phyloP scores from a whole-genome alignment of 1,140 invertebrate species.

The Dinothrombium tinctorium region DNA sequence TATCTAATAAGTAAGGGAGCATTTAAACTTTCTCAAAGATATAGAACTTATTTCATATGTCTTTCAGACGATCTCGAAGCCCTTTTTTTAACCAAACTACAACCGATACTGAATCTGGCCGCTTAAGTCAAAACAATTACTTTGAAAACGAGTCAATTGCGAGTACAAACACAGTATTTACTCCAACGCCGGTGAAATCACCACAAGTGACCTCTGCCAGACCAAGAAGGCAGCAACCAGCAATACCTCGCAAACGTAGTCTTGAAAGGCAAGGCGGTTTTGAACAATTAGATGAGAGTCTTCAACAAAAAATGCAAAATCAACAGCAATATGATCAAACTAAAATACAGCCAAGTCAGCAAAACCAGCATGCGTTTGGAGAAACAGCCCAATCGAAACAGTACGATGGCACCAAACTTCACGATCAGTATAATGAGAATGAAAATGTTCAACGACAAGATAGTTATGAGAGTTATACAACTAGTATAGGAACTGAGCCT shows the following conservation, averaged over 20 bases:
- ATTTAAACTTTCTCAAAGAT: too few relatives aligned
- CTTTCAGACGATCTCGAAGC: not conserved
- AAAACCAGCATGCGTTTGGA: constrained; percentile 17
- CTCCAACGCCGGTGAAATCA: not conserved
- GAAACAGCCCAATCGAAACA: not conserved
- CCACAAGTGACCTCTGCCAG: not conserved
- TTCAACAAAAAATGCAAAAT: constrained; percentile 15
- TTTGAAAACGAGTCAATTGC: not conserved
- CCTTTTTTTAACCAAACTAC: not conserved
- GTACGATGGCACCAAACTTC: constrained; percentile 17
- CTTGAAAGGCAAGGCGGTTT: constrained; percentile 40
- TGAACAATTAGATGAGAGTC: constrained; percentile 34
- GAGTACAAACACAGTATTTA: not conserved
- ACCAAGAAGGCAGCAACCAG: not conserved
- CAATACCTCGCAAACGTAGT: constrained; percentile 36
- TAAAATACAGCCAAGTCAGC: constrained; percentile 19
- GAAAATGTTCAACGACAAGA: constrained; percentile 12
- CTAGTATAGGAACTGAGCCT: constrained; percentile 2
- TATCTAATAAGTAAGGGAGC: too few relatives aligned
- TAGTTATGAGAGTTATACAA: constrained; percentile 12
- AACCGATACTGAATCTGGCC: not conserved
- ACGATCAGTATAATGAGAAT: constrained; percentile 5
- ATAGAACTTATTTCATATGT: too few relatives aligned
- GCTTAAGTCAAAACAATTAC: not conserved
- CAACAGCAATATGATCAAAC: constrained; percentile 16